These are phyloP conservation scores for Neodiprion pinetum DNA, from an alignment of 1,140 invertebrate species.

Conservation along the genomic window DNA sequence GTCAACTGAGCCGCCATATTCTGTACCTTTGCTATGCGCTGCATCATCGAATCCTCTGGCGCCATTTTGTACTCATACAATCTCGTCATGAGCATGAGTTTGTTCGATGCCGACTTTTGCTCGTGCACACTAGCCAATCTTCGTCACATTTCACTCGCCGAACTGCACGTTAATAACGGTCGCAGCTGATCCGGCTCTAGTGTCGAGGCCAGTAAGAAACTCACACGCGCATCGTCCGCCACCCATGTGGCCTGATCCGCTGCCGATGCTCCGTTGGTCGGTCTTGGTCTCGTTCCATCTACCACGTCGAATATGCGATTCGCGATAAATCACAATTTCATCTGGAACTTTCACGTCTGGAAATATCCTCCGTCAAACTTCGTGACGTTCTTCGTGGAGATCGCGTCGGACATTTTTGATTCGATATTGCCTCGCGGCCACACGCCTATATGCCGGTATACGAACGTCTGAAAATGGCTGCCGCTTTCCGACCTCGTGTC, in stretches of 20 bases:
- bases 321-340: constrained; percentile 21
- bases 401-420: constrained; percentile 18
- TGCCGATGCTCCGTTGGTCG: constrained; percentile 13
- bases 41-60: constrained; percentile 11
- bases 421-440: not conserved
- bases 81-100: constrained; percentile 23
- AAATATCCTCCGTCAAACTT: constrained; percentile 43
- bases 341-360: constrained; percentile 46
- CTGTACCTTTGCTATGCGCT: constrained; percentile 15
- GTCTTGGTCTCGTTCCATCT: constrained; percentile 13
- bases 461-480: not conserved
- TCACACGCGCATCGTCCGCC: constrained; percentile 24
- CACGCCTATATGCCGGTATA: not conserved
- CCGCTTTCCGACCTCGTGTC: not conserved
- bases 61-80: constrained; percentile 32
- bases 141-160: constrained; percentile 27
- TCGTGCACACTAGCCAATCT: constrained; percentile 29
- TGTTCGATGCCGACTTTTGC: constrained; percentile 29
- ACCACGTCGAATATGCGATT: constrained; percentile 22
- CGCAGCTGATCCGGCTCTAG: constrained; percentile 22
- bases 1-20: constrained; percentile 17
- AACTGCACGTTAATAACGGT: constrained; percentile 26
- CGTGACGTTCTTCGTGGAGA: constrained; percentile 15
- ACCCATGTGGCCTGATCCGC: constrained; percentile 17
- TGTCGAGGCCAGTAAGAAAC: constrained; percentile 24